phyloP scores from a whole-genome alignment of 2,113 vertebrate species.

The Cavia aperea region DNA sequence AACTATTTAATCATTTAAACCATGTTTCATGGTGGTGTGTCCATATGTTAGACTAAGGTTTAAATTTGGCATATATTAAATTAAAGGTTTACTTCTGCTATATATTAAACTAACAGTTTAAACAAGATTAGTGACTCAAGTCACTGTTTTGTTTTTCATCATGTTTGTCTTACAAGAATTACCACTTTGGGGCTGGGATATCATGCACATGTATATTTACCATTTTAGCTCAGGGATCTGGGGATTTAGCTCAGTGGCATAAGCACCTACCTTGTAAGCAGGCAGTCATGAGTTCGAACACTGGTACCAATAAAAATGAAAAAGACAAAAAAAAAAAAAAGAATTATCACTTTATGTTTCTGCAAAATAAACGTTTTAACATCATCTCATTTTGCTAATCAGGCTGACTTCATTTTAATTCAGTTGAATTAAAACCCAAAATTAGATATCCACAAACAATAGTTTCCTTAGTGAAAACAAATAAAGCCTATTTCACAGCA shows the following conservation, averaged over 20 bases:
- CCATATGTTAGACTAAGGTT: background rate
- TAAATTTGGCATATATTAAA: no score
- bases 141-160: background rate
- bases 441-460: background rate
- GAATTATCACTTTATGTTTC: no score
- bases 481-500: background rate
- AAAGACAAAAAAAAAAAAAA: no score
- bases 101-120: background rate
- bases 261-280: no score
- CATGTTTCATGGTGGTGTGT: background rate
- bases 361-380: background rate
- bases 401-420: background rate
- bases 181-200: no score
- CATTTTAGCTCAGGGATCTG: no score
- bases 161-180: background rate
- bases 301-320: no score
- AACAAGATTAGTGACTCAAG: background rate
- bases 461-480: background rate
- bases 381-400: background rate
- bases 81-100: no score
- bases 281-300: no score
- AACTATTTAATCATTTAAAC: background rate
- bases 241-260: no score
- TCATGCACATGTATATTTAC: no score
- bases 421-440: background rate